Conservation (phyloP, 2,113 vertebrate genomes). For the Turnix velox region DNA sequence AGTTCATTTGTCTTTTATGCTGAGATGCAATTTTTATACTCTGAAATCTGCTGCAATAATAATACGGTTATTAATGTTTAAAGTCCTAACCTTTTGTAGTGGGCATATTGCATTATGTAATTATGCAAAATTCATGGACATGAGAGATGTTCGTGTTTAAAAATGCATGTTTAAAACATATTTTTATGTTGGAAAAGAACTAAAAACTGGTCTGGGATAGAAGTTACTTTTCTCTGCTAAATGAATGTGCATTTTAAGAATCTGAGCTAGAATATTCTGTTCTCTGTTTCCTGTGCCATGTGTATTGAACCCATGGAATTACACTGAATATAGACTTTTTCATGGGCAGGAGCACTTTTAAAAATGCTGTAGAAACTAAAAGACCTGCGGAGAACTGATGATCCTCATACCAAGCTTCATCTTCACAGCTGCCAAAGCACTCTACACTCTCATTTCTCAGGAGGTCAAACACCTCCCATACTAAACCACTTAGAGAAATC, state of each 20-base stretch:
- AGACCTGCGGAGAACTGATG: neutral
- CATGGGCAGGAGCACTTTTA: neutral
- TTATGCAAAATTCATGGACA: constrained; percentile 9
- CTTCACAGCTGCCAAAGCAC: neutral
- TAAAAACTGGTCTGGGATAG: neutral
- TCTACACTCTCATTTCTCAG: neutral
- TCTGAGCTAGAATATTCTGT: neutral
- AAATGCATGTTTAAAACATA: constrained; percentile 23
- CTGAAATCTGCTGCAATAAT: neutral
- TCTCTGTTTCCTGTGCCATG: neutral
- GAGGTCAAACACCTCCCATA: constrained; percentile 11
- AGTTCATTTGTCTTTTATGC: constrained; percentile 9
- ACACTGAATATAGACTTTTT: neutral
- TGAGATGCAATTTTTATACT: neutral
- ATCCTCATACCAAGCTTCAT: neutral
- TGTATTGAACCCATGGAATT: neutral
- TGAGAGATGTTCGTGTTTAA: constrained; percentile 15
- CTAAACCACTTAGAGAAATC: neutral
- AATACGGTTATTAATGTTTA: constrained; percentile 51
- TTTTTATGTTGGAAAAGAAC: neutral
- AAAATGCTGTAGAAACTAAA: neutral
- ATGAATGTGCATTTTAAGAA: neutral
- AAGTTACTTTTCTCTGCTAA: neutral
- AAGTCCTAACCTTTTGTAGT: constrained; percentile 35
- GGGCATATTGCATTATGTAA: neutral